Base-by-base conservation (phyloP, 1,140 invertebrate genomes). In the Drosophila bocqueti region DNA sequence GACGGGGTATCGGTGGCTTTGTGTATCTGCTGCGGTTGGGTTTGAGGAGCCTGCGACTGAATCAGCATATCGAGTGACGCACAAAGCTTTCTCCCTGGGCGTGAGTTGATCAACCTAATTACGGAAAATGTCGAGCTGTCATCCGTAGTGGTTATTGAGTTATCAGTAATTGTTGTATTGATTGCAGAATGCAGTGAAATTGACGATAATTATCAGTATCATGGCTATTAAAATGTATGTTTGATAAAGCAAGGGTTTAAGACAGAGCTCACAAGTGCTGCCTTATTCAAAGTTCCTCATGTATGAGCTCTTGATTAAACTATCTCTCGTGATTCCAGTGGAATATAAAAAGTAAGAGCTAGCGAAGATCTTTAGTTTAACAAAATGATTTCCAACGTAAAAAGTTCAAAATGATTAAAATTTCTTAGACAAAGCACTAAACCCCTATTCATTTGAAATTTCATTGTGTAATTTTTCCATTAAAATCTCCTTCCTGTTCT, bases 21-120 rank as follows among this genome's bases (percentile, higher is more conserved):
- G 31, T 46, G 36, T 43, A 24, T 21, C 38, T 71, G 67, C 49
- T 71, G 67, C 49, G 67, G 67, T 66, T 21, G 47, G 15, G 16
- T 46, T 9, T 36, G 66, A 69, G 38, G 62, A 54, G 63, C 49
- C 67, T 55, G 64, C 64, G 9, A 71, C 67, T 55, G 67, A 68
- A 68, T 71, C 49, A 68, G 63, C 63, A 71, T 68, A 71, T 71
- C 24, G 50, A 26, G 47, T 57, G 67, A 68, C 42, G 63, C 67
- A 57, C 36, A 45, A 42, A 55, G 50, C 67, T 71, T 71, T 71
- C 67, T 40, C 67, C 63, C 63, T 38, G 26, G 40, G 15, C 54
- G 49, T 40, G 49, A 47, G 24, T 52, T 40, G 42, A 45, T 40
- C 49, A 69, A 69, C 67, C 67, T 71, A 71, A 71, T 71, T 71